Evolutionary conservation across 64 coral and sea anemone species (phyloP).

Genomic region (Stylophora pistillata): DNA sequence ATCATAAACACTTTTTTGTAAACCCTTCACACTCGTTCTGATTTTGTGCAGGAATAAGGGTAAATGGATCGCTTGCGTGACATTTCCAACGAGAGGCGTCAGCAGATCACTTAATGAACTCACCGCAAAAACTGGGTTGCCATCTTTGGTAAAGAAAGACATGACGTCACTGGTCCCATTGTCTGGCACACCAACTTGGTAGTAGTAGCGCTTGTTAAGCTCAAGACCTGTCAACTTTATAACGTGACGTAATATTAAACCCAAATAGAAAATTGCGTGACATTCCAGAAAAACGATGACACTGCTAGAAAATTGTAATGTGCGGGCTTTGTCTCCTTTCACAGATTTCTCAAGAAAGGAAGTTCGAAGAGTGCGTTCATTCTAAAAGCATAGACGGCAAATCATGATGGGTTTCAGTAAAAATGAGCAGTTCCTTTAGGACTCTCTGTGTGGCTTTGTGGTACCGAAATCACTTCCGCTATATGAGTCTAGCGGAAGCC

Average conservation of each 20-base stretch:
- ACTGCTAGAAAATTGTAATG: background rate
- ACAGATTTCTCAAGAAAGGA: background rate
- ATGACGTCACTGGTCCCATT: slow-evolving; percentile 48
- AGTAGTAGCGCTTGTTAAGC: slow-evolving; percentile 70
- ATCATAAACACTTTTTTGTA: too few relatives aligned
- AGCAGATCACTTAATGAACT: slow-evolving; percentile 15
- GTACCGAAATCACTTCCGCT: background rate
- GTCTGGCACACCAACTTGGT: slow-evolving; percentile 65
- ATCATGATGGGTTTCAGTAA: background rate
- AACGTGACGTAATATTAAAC: background rate
- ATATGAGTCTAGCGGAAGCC: too few relatives aligned
- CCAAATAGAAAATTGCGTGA: background rate
- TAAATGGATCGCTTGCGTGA: background rate
- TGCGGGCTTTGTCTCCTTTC: background rate
- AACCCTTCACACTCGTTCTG: too few relatives aligned
- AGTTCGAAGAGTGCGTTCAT: background rate
- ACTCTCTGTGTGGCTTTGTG: background rate
- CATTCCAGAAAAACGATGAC: background rate
- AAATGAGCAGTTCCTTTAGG: background rate
- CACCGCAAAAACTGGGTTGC: slow-evolving; percentile 77
- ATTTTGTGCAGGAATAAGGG: too few relatives aligned
- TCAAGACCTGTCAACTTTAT: slow-evolving; percentile 69
- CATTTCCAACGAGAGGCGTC: background rate
- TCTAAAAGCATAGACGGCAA: background rate
- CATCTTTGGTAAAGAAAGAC: slow-evolving; percentile 72